Percentiles rank a stretch among this genome's conserved stretches.
Conservation (phyloP, 2,797 vertebrate species). For the Apogon hyalosoma region DNA sequence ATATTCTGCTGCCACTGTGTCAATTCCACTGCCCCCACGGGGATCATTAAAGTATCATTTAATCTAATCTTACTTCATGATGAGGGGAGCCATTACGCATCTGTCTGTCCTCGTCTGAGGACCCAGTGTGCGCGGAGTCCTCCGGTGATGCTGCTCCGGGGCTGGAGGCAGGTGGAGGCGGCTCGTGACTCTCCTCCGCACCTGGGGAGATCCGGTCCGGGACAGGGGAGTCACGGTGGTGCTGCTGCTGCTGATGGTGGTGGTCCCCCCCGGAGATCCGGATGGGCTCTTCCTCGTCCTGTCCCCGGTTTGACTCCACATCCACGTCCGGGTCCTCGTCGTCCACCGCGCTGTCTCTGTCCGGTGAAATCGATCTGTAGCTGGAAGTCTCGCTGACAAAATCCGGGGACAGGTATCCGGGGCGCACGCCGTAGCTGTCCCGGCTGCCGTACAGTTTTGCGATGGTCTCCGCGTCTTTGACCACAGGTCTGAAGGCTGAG, state of each 20-base stretch:
- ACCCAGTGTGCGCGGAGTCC: conserved; percentile 59
- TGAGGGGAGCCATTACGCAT: conserved; percentile 72
- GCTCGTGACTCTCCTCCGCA: conserved; percentile 72
- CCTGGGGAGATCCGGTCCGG: conserved; percentile 63
- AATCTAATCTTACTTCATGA: conserved; percentile 78
- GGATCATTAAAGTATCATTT: conserved; percentile 64
- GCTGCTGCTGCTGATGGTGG: too few relatives aligned
- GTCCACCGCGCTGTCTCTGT: conserved; percentile 90
- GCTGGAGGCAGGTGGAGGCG: conserved; percentile 50
- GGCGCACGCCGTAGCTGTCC: conserved; percentile 83
- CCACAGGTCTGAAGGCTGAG: conserved; percentile 96
- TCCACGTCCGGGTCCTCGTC: conserved; percentile 95
- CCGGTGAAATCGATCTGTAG: conserved; percentile 92
- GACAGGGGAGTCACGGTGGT: conserved; percentile 67
- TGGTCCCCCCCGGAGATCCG: conserved; percentile 66
- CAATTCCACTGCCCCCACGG: conserved; percentile 28
- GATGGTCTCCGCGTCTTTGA: conserved; percentile 95
- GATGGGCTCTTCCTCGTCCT: conserved; percentile 88
- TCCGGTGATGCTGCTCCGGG: conserved; percentile 65
- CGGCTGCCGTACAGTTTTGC: conserved; percentile 94
- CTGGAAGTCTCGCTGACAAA: conserved; percentile 95
- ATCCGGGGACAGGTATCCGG: conserved; percentile 92
- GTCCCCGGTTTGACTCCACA: conserved; percentile 89
- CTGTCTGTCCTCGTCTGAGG: conserved; percentile 79
- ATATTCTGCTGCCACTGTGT: conserved; percentile 40